Evolutionary conservation across 2,888 invertebrate species (phyloP), one percentile per base, ranked within the genome.

Genomic region (Neuroscelio doddi): DNA sequence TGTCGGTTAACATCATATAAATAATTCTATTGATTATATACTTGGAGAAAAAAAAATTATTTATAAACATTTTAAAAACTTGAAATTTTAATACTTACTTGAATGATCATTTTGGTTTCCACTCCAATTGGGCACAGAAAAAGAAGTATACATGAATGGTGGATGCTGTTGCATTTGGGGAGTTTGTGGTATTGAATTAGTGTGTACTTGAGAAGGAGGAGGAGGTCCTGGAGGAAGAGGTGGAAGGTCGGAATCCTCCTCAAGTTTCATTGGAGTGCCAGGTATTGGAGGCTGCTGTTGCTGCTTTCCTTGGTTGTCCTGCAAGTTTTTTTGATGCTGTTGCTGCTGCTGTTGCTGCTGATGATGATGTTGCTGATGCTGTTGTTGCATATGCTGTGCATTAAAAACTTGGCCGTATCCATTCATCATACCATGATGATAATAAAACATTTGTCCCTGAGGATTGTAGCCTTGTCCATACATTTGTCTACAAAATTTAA

Each of bases 221-320:
- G 88, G 87, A 44, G 89, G 88, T 47, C 88, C 88, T 27, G 89
- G 86, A 10, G 90, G 90, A 63, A 89, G 81, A 57, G 89, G 89
- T n/a, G 89, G 87, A 63, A 86, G 81, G 66, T 85, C 85, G 42
- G 84, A 81, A 69, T 84, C 84, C 51, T 85, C 86, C 71, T 85
- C 87, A 55, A 86, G 83, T 68, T 86, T 86, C 69, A 87, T 87
- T 1, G 87, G 86, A 10, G 86, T 86, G 10, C 85, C 86, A 76
- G 87, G 87, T 30, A 78, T 81, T 30, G 77, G 80, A 41, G 78
- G 80, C 55, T 77, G 80, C 14, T 74, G 79, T 52, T 73, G 72
- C 0, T 72, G 78, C 51, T 68, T 71, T 59, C 64, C 53, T 1
- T 72, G 77, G 1, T 71, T 55, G 21, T 47, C 46, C n/a, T 32